These are phyloP conservation scores for Oxyteleia sp. DNA, from an alignment of 2,888 invertebrate genomes.

Conservation along the genomic window DNA sequence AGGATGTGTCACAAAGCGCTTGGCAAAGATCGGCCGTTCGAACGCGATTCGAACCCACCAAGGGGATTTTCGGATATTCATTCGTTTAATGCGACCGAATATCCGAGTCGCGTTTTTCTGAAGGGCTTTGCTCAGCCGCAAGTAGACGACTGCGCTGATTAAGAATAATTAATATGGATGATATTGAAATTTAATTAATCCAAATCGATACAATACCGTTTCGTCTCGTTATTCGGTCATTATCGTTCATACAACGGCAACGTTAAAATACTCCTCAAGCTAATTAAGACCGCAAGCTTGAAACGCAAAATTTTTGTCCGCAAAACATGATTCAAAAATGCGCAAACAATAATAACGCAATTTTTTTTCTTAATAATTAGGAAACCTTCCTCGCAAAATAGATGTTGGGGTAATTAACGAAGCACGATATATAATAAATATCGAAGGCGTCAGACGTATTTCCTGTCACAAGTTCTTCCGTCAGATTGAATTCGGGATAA, in stretches of 20 bases:
- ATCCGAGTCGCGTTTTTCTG: neutral
- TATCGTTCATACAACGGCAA: neutral
- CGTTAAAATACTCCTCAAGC: neutral
- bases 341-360: slow-evolving; percentile 44
- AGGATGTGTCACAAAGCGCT: slow-evolving; percentile 65
- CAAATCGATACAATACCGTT: slow-evolving; percentile 27
- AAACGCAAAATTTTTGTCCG: neutral
- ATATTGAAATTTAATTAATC: slow-evolving; percentile 26
- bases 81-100: slow-evolving; percentile 27
- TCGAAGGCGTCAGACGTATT: slow-evolving; percentile 83
- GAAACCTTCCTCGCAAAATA: slow-evolving; percentile 73
- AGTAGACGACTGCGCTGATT: slow-evolving; percentile 32
- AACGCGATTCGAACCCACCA: slow-evolving; percentile 36
- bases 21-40: slow-evolving; percentile 57
- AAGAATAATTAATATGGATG: slow-evolving; percentile 66
- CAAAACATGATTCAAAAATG: neutral
- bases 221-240: neutral
- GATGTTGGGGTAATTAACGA: slow-evolving; percentile 84
- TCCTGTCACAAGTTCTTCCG: slow-evolving; percentile 81
- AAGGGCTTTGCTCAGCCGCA: slow-evolving; percentile 7
- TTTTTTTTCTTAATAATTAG: slow-evolving; percentile 75
- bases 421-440: slow-evolving; percentile 83
- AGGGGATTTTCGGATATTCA: slow-evolving; percentile 41
- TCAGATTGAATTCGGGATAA: slow-evolving; percentile 84
- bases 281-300: slow-evolving; percentile 26